Conservation (phyloP, 2,888 invertebrate genomes). For the Apodemia duryi region DNA sequence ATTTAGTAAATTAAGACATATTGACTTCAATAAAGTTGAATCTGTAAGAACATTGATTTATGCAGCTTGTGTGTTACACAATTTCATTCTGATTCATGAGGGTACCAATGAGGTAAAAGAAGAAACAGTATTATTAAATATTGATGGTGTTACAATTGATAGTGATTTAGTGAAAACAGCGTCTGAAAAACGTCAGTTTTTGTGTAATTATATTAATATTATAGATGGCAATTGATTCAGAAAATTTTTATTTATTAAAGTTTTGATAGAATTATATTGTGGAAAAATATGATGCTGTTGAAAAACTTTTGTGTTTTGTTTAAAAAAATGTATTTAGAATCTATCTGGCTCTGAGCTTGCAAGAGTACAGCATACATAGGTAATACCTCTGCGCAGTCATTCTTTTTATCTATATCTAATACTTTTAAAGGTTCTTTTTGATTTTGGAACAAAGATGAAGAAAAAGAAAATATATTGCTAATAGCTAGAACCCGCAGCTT, state of each 20-base stretch:
- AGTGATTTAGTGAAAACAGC: constrained; percentile 57
- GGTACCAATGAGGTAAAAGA: constrained; percentile 57
- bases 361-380: too few relatives aligned
- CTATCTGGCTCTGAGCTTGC: too few relatives aligned
- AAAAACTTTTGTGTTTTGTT: too few relatives aligned
- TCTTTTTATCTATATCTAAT: too few relatives aligned
- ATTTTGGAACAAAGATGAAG: too few relatives aligned
- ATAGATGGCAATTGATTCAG: neutral
- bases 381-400: too few relatives aligned
- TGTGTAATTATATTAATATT: constrained; percentile 64
- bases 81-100: constrained; percentile 65
- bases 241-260: neutral
- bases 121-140: constrained; percentile 49
- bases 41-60: constrained; percentile 49
- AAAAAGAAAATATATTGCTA: too few relatives aligned
- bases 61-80: constrained; percentile 65
- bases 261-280: neutral
- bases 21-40: constrained; percentile 53
- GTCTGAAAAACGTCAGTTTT: constrained; percentile 62
- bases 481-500: too few relatives aligned
- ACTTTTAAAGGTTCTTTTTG: too few relatives aligned
- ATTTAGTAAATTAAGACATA: constrained; percentile 58
- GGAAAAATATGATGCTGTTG: too few relatives aligned
- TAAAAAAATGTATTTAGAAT: too few relatives aligned
- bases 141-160: constrained; percentile 60